phyloP scores from a whole-genome alignment of 2,888 invertebrate species.

The Lithosia quadra region DNA sequence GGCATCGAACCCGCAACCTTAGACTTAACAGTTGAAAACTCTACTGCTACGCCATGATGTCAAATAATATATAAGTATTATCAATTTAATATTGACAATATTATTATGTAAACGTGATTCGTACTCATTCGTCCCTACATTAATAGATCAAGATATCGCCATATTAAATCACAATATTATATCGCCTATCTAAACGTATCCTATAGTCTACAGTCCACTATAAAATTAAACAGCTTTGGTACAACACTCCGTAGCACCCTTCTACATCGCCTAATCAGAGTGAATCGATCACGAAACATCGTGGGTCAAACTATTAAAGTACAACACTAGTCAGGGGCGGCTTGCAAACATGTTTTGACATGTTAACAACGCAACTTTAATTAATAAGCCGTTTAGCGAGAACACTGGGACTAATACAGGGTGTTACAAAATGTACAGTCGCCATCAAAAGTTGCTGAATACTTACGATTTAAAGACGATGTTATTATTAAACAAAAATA shows the following conservation, averaged over 20 bases:
- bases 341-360: constrained; percentile 21
- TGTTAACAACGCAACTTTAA: constrained; percentile 13
- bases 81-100: no score
- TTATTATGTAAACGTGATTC: no score
- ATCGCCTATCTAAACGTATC: no score
- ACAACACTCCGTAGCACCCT: background rate
- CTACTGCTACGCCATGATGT: no score
- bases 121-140: no score
- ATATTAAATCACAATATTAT: no score
- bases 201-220: background rate
- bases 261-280: background rate
- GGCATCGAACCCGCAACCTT: no score
- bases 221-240: background rate
- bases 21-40: no score
- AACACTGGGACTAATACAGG: background rate
- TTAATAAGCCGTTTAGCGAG: constrained; percentile 13
- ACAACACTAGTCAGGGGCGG: constrained; percentile 9
- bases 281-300: constrained; percentile 10
- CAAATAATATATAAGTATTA: no score
- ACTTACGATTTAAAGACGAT: no score
- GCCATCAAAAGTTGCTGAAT: background rate
- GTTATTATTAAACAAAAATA: no score
- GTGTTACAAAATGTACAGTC: background rate
- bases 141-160: no score
- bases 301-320: constrained; percentile 24